These are phyloP conservation scores for Paramormyrops kingsleyae DNA, from an alignment of 2,113 vertebrate species.

Conservation along the genomic window DNA sequence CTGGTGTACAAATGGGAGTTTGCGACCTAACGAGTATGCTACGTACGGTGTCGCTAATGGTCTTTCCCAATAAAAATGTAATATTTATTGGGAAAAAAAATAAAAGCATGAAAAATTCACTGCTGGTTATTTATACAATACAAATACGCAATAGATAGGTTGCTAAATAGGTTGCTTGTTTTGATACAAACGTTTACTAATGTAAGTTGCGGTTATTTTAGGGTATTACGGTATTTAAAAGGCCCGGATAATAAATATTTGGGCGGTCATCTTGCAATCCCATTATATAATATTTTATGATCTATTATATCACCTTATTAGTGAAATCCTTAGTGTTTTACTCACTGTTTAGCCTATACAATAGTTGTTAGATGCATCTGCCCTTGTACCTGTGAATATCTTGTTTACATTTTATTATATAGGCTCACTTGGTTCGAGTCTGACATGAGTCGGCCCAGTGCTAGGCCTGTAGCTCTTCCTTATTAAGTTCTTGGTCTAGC, in stretches of 20 bases:
- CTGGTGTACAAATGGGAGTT: not conserved
- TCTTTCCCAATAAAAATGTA: not conserved
- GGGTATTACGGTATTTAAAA: constrained; percentile 11
- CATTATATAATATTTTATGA: not conserved
- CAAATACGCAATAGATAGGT: not conserved
- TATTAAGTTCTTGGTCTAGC: not conserved
- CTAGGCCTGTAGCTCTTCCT: not conserved
- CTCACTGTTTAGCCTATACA: not conserved
- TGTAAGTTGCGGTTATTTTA: not conserved
- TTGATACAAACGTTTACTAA: not conserved
- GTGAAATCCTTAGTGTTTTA: not conserved
- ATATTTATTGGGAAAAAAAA: not conserved
- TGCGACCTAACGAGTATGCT: not conserved
- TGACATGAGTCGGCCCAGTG: not conserved
- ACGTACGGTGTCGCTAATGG: not conserved
- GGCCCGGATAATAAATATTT: constrained; percentile 7
- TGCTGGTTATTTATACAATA: not conserved
- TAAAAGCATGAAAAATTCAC: not conserved
- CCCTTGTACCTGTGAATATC: not conserved
- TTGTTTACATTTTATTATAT: not conserved
- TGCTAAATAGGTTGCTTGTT: not conserved
- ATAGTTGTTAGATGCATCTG: not conserved
- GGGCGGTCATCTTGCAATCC: not conserved
- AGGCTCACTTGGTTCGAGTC: not conserved
- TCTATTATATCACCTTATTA: not conserved